Percentiles rank a stretch among this genome's conserved stretches.
Conservation (phyloP, 2,113 vertebrate genomes). For the Agapornis roseicollis region DNA sequence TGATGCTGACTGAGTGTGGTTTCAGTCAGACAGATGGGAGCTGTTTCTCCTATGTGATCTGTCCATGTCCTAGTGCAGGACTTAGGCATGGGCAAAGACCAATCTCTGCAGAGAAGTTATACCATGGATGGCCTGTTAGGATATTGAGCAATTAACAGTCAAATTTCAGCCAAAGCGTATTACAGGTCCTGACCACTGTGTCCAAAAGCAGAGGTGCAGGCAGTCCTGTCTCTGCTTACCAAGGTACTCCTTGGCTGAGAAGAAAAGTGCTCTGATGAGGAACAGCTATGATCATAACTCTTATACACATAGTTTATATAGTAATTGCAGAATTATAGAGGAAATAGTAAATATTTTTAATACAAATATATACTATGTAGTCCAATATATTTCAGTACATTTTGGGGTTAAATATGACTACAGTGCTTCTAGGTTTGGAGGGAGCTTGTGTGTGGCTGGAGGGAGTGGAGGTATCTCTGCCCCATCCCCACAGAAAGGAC, state of each 20-base stretch:
- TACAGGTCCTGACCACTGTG: neutral
- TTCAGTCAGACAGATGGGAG: neutral
- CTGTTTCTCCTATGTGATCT: neutral
- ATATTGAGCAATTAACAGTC: neutral
- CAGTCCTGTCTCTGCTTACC: neutral
- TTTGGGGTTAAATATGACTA: neutral
- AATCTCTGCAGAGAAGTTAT: neutral
- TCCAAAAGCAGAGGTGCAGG: neutral
- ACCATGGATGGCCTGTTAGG: neutral
- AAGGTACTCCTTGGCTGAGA: neutral
- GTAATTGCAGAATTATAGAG: neutral
- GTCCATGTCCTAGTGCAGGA: neutral
- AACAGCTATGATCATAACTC: neutral
- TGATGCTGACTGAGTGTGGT: neutral
- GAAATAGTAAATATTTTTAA: neutral
- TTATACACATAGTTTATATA: neutral
- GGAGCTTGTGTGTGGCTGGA: neutral
- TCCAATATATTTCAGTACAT: neutral
- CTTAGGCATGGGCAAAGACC: neutral
- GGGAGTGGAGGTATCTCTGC: neutral
- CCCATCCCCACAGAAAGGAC: neutral
- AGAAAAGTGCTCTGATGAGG: neutral
- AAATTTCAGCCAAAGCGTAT: neutral
- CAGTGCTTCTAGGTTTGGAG: neutral
- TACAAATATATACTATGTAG: neutral